Conservation (phyloP, 2,797 vertebrate species). For the Poeciliopsis paucimaculata region DNA sequence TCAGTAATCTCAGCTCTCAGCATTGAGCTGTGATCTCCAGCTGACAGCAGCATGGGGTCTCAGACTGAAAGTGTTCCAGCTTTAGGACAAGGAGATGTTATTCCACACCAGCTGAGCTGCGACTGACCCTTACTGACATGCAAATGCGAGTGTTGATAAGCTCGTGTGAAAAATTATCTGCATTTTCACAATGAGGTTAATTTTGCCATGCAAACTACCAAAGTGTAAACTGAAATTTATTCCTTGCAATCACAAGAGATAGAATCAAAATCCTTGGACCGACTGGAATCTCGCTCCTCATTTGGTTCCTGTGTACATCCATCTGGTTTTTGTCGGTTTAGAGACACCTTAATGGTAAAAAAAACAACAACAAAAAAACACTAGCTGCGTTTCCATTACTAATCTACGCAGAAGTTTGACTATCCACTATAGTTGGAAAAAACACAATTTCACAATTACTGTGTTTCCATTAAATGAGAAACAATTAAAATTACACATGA, state of each 20-base stretch:
- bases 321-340: background rate
- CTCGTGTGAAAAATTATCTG: background rate
- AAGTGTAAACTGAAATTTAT: background rate
- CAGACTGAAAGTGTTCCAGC: constrained; percentile 24
- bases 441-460: no score
- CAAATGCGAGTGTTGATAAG: background rate
- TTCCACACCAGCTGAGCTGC: constrained; percentile 56
- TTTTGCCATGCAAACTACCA: constrained; percentile 7
- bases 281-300: background rate
- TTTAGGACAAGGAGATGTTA: constrained; percentile 48
- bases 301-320: background rate
- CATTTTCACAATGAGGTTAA: constrained; percentile 2
- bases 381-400: no score
- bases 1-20: background rate
- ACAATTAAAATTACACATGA: no score
- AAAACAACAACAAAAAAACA: no score
- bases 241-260: background rate
- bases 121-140: constrained; percentile 24
- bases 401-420: no score
- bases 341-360: background rate
- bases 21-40: constrained; percentile 3
- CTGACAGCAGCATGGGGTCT: constrained; percentile 28
- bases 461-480: no score
- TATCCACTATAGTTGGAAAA: no score
- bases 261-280: background rate